Percentiles rank a stretch among this genome's conserved stretches.
phyloP scores from a whole-genome alignment of 1,140 invertebrate genomes.

The Wiebesia pumilae region DNA sequence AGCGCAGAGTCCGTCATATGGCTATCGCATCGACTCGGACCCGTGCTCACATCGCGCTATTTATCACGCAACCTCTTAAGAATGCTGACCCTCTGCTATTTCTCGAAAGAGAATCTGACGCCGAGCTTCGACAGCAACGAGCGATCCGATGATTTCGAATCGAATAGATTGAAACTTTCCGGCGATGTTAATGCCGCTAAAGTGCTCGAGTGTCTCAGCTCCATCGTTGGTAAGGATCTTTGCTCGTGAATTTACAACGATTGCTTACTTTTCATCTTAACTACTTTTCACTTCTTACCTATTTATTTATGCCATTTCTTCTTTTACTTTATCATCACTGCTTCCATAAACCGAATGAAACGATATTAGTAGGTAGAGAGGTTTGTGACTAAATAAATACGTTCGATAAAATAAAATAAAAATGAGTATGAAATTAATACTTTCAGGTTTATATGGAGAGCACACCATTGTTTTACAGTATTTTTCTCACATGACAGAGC shows the following conservation, averaged over 20 bases:
- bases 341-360: too few relatives aligned
- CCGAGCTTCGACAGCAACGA: conserved; percentile 61
- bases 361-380: too few relatives aligned
- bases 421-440: conserved; percentile 38
- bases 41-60: conserved; percentile 92
- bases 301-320: too few relatives aligned
- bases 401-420: too few relatives aligned
- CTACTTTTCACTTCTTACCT: too few relatives aligned
- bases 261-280: too few relatives aligned
- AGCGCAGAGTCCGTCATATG: conserved; percentile 93
- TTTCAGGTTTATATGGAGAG: conserved; percentile 91
- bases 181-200: conserved; percentile 90
- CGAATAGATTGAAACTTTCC: conserved; percentile 74
- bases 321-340: too few relatives aligned
- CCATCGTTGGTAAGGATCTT: conserved; percentile 82
- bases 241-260: neutral
- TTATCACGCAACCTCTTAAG: conserved; percentile 93
- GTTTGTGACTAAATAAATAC: too few relatives aligned
- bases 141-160: conserved; percentile 53
- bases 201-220: conserved; percentile 90
- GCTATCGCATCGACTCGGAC: conserved; percentile 94
- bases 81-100: conserved; percentile 95
- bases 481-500: conserved; percentile 92
- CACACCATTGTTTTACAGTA: conserved; percentile 96
- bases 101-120: conserved; percentile 87